Percentiles rank a stretch among this genome's conserved stretches.
phyloP scores from a whole-genome alignment of 2,888 invertebrate genomes.

The Ceriagrion tenellum region DNA sequence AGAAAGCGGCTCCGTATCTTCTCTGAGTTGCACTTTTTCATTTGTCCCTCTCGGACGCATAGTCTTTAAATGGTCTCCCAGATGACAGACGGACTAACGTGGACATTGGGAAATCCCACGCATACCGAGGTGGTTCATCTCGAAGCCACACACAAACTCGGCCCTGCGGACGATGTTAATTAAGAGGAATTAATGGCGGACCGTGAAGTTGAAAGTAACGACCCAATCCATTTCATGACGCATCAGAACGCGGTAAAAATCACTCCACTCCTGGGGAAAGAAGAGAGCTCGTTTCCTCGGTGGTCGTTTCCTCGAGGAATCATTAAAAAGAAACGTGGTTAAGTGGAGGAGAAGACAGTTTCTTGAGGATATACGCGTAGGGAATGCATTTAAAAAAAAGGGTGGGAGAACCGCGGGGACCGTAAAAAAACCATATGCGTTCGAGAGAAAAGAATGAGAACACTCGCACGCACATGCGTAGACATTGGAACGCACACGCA shows the following conservation, averaged over 20 bases:
- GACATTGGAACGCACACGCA: not conserved
- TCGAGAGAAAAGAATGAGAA: not conserved
- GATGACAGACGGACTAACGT: not conserved
- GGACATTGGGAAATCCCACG: not conserved
- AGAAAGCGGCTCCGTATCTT: not conserved
- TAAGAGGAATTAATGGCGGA: slow-evolving; percentile 22
- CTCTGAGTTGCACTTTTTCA: not conserved
- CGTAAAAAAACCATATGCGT: not conserved
- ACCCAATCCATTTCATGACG: slow-evolving; percentile 36
- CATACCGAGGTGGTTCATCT: not conserved
- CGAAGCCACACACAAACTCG: slow-evolving; percentile 7
- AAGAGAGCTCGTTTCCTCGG: not conserved
- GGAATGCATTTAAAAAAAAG: slow-evolving; percentile 5
- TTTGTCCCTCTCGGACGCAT: not conserved
- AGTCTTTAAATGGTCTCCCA: not conserved
- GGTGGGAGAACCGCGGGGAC: not conserved
- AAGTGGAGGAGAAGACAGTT: not conserved
- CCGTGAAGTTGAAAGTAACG: slow-evolving; percentile 26
- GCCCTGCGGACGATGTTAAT: not conserved
- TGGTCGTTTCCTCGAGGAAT: not conserved
- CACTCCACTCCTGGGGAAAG: not conserved
- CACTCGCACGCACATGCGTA: not conserved
- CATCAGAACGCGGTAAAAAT: slow-evolving; percentile 39
- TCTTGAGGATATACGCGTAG: not conserved
- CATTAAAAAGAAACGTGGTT: not conserved